Evolutionary conservation across 2,888 invertebrate genomes (phyloP).

Genomic region (Eristalinus aeneus): DNA sequence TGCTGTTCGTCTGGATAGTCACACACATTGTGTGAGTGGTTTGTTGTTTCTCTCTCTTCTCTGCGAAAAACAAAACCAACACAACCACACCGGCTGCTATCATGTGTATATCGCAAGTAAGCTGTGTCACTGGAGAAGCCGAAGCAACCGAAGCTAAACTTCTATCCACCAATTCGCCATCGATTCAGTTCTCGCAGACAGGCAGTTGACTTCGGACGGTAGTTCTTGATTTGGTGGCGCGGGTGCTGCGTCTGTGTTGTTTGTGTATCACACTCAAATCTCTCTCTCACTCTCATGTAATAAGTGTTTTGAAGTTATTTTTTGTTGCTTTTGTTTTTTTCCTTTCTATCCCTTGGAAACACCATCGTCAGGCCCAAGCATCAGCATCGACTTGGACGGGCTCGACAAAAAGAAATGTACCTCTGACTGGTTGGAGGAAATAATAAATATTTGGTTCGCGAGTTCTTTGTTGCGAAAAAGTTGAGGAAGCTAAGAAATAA

Average conservation of each 20-base stretch:
- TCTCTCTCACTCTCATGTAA: slow-evolving; percentile 58
- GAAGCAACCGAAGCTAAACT: slow-evolving; percentile 23
- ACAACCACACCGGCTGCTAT: slow-evolving; percentile 18
- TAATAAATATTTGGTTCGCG: slow-evolving; percentile 33
- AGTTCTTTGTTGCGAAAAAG: slow-evolving; percentile 52
- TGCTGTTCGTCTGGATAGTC: not conserved
- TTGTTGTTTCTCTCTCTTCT: not conserved
- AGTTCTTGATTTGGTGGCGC: slow-evolving; percentile 8
- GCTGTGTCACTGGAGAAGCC: not conserved
- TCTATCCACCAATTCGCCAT: slow-evolving; percentile 31
- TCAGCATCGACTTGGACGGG: slow-evolving; percentile 29
- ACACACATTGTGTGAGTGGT: not conserved
- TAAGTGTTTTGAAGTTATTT: slow-evolving; percentile 54
- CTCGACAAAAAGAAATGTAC: slow-evolving; percentile 18
- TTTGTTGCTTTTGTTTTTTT: slow-evolving; percentile 59
- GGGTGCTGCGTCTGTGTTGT: slow-evolving; percentile 38
- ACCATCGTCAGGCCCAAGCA: slow-evolving; percentile 13
- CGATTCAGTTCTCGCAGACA: slow-evolving; percentile 66
- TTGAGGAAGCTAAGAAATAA: not conserved
- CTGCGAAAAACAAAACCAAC: slow-evolving; percentile 3
- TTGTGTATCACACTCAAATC: slow-evolving; percentile 36
- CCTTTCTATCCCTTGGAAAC: slow-evolving; percentile 59
- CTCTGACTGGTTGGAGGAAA: slow-evolving; percentile 39
- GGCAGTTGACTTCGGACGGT: slow-evolving; percentile 63
- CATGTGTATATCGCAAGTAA: not conserved